Evolutionary conservation across 2,888 invertebrate species (phyloP).

Genomic region (Drosophila subquinaria): DNA sequence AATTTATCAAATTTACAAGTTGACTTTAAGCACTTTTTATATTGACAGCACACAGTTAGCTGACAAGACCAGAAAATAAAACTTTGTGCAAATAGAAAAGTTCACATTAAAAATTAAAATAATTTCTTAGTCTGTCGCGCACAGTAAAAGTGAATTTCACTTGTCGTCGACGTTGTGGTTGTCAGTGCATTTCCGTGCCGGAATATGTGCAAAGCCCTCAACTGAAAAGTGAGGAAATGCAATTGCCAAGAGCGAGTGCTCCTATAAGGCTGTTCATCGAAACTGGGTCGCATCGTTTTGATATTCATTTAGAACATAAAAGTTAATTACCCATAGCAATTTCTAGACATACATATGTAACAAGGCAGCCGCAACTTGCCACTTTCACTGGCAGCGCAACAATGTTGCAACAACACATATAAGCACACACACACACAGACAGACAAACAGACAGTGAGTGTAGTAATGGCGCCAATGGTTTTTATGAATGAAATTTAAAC

Average conservation of each 20-base stretch:
- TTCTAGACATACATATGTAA: slow-evolving; percentile 49
- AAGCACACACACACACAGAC: not conserved
- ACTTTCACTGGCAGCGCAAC: slow-evolving; percentile 49
- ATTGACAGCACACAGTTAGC: not conserved
- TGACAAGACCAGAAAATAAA: not conserved
- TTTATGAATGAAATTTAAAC: slow-evolving; percentile 70
- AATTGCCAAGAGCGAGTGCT: slow-evolving; percentile 6
- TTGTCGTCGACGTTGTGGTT: slow-evolving; percentile 3
- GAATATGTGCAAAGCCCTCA: not conserved
- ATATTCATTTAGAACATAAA: slow-evolving; percentile 39
- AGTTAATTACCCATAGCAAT: slow-evolving; percentile 52
- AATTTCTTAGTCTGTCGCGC: slow-evolving; percentile 46
- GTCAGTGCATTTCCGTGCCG: slow-evolving; percentile 46
- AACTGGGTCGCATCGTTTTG: slow-evolving; percentile 43
- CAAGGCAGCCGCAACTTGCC: slow-evolving; percentile 12
- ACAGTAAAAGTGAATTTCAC: slow-evolving; percentile 32
- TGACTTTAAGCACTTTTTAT: not conserved
- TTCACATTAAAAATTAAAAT: slow-evolving; percentile 52
- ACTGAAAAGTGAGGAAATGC: slow-evolving; percentile 12
- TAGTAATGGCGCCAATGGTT: slow-evolving; percentile 46
- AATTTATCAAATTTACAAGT: not conserved
- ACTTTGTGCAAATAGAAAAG: slow-evolving; percentile 1
- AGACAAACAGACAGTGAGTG: not conserved
- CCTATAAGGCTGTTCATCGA: slow-evolving; percentile 2
- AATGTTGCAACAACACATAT: slow-evolving; percentile 55